phyloP scores from a whole-genome alignment of 2,113 vertebrate genomes.

The Alethe diademata region DNA sequence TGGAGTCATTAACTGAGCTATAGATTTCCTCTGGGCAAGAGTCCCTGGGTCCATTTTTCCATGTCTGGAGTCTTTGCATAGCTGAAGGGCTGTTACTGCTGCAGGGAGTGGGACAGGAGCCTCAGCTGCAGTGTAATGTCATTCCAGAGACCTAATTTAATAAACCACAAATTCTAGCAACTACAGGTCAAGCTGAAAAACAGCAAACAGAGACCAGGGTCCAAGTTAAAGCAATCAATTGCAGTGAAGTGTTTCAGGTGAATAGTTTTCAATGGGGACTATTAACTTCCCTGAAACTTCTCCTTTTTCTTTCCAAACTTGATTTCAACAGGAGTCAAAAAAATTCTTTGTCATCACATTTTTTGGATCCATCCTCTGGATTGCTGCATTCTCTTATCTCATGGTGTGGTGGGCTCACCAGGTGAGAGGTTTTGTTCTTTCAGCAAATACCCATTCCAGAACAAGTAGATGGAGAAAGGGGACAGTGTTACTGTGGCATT shows the following conservation, averaged over 20 bases:
- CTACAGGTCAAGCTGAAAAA: background rate
- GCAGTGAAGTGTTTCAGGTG: background rate
- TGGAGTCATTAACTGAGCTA: background rate
- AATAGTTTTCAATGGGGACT: background rate
- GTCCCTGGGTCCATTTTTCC: background rate
- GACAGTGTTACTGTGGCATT: background rate
- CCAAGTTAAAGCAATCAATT: background rate
- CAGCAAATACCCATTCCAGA: background rate
- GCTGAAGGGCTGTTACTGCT: background rate
- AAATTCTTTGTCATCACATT: slow-evolving; percentile 88
- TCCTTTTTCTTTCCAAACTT: background rate
- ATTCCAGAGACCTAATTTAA: background rate
- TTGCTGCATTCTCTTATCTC: slow-evolving; percentile 91
- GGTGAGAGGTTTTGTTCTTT: slow-evolving; percentile 75
- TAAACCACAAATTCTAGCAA: background rate
- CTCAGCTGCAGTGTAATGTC: background rate
- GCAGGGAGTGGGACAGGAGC: background rate
- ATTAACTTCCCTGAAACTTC: background rate
- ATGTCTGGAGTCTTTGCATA: background rate
- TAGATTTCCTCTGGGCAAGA: background rate
- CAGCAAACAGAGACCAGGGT: background rate
- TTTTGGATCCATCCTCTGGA: slow-evolving; percentile 93
- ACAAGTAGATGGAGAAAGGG: background rate
- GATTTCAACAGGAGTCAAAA: slow-evolving; percentile 80
- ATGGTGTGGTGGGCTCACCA: slow-evolving; percentile 99